Evolutionary conservation across 2,888 invertebrate genomes (phyloP).

Genomic region (Cerastis leucographa): DNA sequence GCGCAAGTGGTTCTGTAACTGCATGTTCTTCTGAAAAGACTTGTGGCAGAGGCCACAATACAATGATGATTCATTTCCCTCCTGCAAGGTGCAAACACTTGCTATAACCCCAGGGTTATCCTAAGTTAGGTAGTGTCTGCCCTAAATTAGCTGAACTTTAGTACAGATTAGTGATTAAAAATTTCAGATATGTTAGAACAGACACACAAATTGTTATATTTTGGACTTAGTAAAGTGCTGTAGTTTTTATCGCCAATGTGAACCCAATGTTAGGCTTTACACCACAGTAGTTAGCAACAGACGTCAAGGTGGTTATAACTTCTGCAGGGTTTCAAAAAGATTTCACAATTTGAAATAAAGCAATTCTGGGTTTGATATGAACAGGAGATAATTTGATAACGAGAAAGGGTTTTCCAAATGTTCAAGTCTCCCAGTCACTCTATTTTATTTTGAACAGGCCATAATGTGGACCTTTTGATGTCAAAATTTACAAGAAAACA

Average conservation of each 20-base stretch:
- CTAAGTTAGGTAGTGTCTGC: background rate
- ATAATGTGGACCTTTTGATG: background rate
- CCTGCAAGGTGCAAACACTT: slow-evolving; percentile 72
- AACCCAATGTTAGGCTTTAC: background rate
- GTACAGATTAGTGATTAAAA: slow-evolving; percentile 6
- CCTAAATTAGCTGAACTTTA: slow-evolving; percentile 15
- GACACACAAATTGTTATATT: background rate
- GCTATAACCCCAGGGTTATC: slow-evolving; percentile 17
- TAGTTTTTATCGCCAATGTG: background rate
- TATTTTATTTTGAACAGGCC: background rate
- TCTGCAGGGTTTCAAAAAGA: background rate
- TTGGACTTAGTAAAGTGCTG: background rate
- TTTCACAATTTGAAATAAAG: background rate
- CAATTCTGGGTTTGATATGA: background rate
- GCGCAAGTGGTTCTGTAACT: slow-evolving; percentile 88
- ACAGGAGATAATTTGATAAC: background rate
- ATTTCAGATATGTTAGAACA: background rate
- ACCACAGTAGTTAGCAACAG: background rate
- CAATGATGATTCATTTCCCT: slow-evolving; percentile 76
- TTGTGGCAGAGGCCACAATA: slow-evolving; percentile 88
- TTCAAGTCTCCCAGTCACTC: background rate
- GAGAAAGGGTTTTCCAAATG: background rate
- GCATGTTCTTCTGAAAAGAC: slow-evolving; percentile 86
- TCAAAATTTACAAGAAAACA: background rate
- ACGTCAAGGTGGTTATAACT: background rate